These are phyloP conservation scores for Caenorhabditis doughertyi DNA, from an alignment of 2,888 invertebrate genomes.

Conservation along the genomic window DNA sequence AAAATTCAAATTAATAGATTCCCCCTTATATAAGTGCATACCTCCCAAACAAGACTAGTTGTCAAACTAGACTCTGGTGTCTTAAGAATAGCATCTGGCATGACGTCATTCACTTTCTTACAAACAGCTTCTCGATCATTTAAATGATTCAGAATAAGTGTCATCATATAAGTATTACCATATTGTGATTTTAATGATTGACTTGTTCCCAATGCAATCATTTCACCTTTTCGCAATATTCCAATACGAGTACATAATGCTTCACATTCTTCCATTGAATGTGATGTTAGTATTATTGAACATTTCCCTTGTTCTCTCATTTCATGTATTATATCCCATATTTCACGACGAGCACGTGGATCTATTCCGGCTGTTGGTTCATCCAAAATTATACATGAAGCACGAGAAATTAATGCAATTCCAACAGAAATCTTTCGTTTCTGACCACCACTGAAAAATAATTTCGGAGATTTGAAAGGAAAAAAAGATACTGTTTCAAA, in stretches of 20 bases:
- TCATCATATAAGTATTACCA: conserved; percentile 38
- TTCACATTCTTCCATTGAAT: conserved; percentile 83
- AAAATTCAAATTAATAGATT: too few species aligned
- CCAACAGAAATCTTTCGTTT: conserved; percentile 90
- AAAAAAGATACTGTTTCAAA: too few species aligned
- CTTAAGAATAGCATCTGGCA: conserved; percentile 25
- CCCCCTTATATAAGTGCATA: neutral
- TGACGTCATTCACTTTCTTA: neutral
- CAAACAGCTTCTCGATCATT: conserved; percentile 9
- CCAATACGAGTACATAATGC: conserved; percentile 80
- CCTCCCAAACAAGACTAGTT: conserved; percentile 37
- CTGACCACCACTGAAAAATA: conserved; percentile 88
- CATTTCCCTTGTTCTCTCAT: conserved; percentile 17
- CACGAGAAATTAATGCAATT: conserved; percentile 88
- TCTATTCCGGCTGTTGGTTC: conserved; percentile 84
- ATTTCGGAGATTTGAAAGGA: neutral
- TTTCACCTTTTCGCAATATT: conserved; percentile 78
- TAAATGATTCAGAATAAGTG: conserved; percentile 1
- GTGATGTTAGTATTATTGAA: conserved; percentile 84
- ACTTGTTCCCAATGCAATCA: conserved; percentile 55
- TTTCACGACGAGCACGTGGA: conserved; percentile 83
- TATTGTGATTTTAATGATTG: conserved; percentile 50
- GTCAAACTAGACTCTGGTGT: conserved; percentile 35
- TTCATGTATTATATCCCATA: conserved; percentile 39
- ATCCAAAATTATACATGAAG: conserved; percentile 87